Base-by-base conservation (phyloP, 2,113 vertebrate genomes). In the Anser brachyrhynchus region DNA sequence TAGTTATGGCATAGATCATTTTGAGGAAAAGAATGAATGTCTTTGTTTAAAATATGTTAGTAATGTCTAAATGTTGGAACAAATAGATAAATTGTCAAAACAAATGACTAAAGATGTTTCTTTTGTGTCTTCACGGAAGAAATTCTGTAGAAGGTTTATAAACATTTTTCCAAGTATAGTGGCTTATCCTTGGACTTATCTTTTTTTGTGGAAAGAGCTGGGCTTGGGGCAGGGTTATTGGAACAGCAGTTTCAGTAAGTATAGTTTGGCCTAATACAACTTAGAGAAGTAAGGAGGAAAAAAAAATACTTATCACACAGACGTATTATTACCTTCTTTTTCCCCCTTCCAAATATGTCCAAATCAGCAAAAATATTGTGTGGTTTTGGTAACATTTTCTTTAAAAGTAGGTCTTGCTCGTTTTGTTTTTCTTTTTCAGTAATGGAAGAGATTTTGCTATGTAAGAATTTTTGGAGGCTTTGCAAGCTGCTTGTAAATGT, bases 201-300 rank as follows among this genome's bases (percentile, higher is more conserved):
- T 84, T 61, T 51, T 89, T 93, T 86, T 8, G 5, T 90, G 64
- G 79, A 66, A 97, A 96, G 95, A 37, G 6, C 16, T 25, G 44
- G 61, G 65, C 66, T 44, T 8, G 54, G 57, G 8, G 49, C 49
- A 23, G 49, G 44, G 37, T 15, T 79, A 71, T 67, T 11, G 25
- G 25, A 92, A 31, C 77, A 93, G 41, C 28, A 44, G 35, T 83
- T 89, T 94, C 3, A 6, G 37, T 77, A 95, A 90, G 5, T 35
- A 51, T 61, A 8, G 8, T 12, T 86, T 37, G 43, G 12, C 25
- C 57, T 84, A 70, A 93, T 89, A 59, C 71, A 94, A 71, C 62
- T 83, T 65, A 21, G 70, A 80, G 77, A 64, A 92, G 59, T 20
- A 51, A 59, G 61, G 37, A 95, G 31, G 58, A 62, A 82, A 67